phyloP scores from a whole-genome alignment of 2,888 invertebrate genomes.

The Cyclophora albipunctata region DNA sequence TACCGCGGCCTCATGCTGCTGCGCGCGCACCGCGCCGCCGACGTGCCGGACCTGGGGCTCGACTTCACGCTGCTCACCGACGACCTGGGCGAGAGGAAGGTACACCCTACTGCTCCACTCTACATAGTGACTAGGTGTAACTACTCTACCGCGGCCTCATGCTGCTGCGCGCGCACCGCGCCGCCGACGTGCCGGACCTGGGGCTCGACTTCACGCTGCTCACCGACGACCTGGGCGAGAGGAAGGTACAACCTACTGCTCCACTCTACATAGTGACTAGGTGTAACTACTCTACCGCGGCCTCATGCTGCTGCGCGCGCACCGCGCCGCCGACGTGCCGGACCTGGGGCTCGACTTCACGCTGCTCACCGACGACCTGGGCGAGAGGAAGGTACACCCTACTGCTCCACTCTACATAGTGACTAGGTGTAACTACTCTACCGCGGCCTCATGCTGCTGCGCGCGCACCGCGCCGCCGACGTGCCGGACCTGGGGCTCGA shows the following conservation, averaged over 20 bases:
- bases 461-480: conserved; percentile 87
- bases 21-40: conserved; percentile 86
- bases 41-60: conserved; percentile 90
- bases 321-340: conserved; percentile 86
- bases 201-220: conserved; percentile 95
- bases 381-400: conserved; percentile 82
- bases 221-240: conserved; percentile 92
- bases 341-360: conserved; percentile 96
- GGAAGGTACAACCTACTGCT: conserved; percentile 69
- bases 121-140: too few relatives aligned
- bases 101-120: conserved; percentile 26
- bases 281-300: conserved; percentile 80
- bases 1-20: conserved; percentile 93
- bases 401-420: too few relatives aligned
- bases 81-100: conserved; percentile 91
- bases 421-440: conserved; percentile 54
- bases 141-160: conserved; percentile 86
- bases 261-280: too few relatives aligned
- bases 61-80: conserved; percentile 95
- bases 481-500: conserved; percentile 92
- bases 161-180: conserved; percentile 86
- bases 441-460: conserved; percentile 90
- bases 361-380: conserved; percentile 90
- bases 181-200: conserved; percentile 89
- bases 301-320: conserved; percentile 89